Conservation (phyloP, 2,888 invertebrate genomes). For the Drosophila mulleri region DNA sequence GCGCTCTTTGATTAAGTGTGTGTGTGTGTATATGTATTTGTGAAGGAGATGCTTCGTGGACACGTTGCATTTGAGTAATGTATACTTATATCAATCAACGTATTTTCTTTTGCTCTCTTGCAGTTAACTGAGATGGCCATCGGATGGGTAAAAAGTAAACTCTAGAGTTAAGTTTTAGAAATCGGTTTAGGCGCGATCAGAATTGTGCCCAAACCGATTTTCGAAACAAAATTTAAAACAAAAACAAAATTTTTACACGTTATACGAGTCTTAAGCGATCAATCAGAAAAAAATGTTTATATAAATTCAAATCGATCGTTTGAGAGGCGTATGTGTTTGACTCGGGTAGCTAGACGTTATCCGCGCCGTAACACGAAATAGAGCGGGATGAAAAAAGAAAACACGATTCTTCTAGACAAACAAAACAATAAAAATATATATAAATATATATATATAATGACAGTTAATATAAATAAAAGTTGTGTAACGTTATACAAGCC, state of each 20-base stretch:
- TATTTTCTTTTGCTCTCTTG: conserved; percentile 2
- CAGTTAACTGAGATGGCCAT: conserved; percentile 32
- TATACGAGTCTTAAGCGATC: conserved; percentile 35
- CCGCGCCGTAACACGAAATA: conserved; percentile 23
- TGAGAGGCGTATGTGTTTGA: conserved; percentile 21
- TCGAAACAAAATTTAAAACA: conserved; percentile 25
- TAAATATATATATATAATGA: neutral
- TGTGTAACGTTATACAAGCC: conserved; percentile 61
- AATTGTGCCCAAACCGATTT: conserved; percentile 43
- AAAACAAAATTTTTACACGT: neutral
- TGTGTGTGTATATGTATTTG: conserved; percentile 11
- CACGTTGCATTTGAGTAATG: conserved; percentile 40
- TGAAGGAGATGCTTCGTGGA: conserved; percentile 18
- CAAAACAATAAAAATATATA: neutral
- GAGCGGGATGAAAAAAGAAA: conserved; percentile 10
- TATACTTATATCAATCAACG: neutral
- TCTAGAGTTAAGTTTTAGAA: conserved; percentile 43
- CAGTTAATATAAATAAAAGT: neutral
- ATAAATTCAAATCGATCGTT: conserved; percentile 21
- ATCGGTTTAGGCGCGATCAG: conserved; percentile 34
- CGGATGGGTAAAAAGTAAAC: conserved; percentile 24
- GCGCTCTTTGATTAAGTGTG: neutral
- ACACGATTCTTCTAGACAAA: neutral
- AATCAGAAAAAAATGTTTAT: neutral
- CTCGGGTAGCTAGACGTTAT: conserved; percentile 28